These are phyloP conservation scores for Callosobruchus maculatus DNA, from an alignment of 2,888 invertebrate genomes.

Conservation along the genomic window DNA sequence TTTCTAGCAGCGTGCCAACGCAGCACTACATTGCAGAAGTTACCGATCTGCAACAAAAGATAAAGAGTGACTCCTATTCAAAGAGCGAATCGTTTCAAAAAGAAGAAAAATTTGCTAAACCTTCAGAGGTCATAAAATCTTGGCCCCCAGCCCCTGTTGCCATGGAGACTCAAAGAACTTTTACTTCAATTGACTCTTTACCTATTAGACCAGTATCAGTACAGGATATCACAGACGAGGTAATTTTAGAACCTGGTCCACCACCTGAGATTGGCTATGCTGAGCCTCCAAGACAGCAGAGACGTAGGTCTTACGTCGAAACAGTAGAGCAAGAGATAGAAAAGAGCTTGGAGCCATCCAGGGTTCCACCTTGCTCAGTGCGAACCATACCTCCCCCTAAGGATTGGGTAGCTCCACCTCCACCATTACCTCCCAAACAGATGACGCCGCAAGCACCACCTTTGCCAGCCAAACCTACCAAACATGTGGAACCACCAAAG, in stretches of 20 bases:
- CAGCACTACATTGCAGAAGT: conserved; percentile 48
- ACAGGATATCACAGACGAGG: conserved; percentile 50
- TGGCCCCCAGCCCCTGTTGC: conserved; percentile 47
- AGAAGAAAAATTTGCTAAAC: conserved; percentile 47
- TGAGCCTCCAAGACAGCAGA: conserved; percentile 51
- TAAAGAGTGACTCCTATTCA: conserved; percentile 26
- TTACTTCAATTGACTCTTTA: conserved; percentile 29
- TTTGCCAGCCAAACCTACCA: conserved; percentile 41
- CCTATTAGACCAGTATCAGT: conserved; percentile 45
- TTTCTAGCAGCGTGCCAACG: conserved; percentile 26
- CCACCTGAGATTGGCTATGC: conserved; percentile 66
- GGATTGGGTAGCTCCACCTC: conserved; percentile 44
- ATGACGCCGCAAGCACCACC: conserved; percentile 48
- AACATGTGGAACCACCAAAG: conserved; percentile 33
- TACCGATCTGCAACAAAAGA: conserved; percentile 40
- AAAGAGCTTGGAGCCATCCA: conserved; percentile 53
- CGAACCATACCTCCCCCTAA: conserved; percentile 53
- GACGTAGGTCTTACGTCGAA: conserved; percentile 57
- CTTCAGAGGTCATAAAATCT: conserved; percentile 50
- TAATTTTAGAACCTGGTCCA: conserved; percentile 62
- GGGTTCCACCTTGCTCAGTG: conserved; percentile 54
- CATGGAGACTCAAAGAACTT: conserved; percentile 32
- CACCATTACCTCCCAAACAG: conserved; percentile 48
- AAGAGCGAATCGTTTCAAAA: conserved; percentile 39
- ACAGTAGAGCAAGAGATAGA: conserved; percentile 56